These are phyloP conservation scores for Ladona fulva DNA, from an alignment of 1,140 invertebrate genomes.

Conservation along the genomic window DNA sequence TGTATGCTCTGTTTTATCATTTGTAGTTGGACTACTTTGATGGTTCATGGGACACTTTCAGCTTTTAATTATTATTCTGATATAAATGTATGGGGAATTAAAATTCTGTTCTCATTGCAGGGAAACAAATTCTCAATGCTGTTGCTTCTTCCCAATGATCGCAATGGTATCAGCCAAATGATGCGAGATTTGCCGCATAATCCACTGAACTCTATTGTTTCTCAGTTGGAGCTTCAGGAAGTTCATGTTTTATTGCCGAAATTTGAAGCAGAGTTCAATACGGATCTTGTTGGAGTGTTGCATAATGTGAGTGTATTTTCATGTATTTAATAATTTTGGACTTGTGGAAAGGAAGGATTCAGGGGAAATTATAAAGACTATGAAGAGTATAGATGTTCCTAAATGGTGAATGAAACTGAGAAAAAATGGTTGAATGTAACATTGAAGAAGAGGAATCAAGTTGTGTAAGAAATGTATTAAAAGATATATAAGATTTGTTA, in stretches of 20 bases:
- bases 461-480: too few species aligned
- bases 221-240: constrained; percentile 39
- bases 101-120: constrained; percentile 37
- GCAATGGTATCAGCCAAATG: constrained; percentile 38
- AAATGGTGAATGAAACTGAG: too few species aligned
- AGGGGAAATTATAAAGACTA: too few species aligned
- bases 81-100: constrained; percentile 19
- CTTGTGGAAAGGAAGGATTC: too few species aligned
- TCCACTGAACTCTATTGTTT: constrained; percentile 44
- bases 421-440: too few species aligned
- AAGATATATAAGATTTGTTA: too few species aligned
- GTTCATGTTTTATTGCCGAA: constrained; percentile 58
- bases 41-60: too few species aligned
- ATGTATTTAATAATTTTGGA: too few species aligned
- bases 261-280: constrained; percentile 55
- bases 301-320: constrained; percentile 39
- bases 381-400: too few species aligned
- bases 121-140: constrained; percentile 54
- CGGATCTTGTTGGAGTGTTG: constrained; percentile 49
- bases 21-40: too few species aligned
- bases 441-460: too few species aligned
- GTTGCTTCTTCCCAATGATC: constrained; percentile 51
- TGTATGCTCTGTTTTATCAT: too few species aligned
- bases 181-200: constrained; percentile 45
- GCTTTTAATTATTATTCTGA: neutral